phyloP scores from a whole-genome alignment of 1,140 invertebrate species.

The Magallana ariakensis region DNA sequence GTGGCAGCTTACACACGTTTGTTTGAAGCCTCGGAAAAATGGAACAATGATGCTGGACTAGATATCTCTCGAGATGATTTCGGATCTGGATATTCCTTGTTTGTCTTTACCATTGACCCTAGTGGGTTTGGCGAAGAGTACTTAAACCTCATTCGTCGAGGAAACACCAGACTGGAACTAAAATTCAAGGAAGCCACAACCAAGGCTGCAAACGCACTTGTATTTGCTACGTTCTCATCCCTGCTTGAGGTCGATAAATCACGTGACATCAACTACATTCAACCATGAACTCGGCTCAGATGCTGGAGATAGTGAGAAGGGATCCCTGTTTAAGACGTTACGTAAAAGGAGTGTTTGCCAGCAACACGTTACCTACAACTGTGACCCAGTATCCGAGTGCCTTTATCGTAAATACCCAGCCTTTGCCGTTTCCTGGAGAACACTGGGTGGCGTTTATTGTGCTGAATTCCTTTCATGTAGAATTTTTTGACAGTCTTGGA shows the following conservation, averaged over 20 bases:
- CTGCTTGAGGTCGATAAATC: constrained; percentile 44
- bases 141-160: constrained; percentile 49
- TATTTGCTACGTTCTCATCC: constrained; percentile 43
- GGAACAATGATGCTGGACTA: constrained; percentile 47
- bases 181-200: constrained; percentile 45
- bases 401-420: constrained; percentile 42
- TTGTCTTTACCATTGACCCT: constrained; percentile 40
- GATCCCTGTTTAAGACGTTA: neutral
- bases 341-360: constrained; percentile 47
- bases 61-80: constrained; percentile 38
- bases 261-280: constrained; percentile 46
- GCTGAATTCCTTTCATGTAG: constrained; percentile 2
- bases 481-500: constrained; percentile 52
- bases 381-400: constrained; percentile 38
- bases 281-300: constrained; percentile 25
- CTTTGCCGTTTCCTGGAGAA: constrained; percentile 39
- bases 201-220: constrained; percentile 33
- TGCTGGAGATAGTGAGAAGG: neutral
- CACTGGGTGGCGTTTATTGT: constrained; percentile 47
- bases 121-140: constrained; percentile 48
- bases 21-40: constrained; percentile 47
- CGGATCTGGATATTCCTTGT: constrained; percentile 29
- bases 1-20: neutral
- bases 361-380: constrained; percentile 40
- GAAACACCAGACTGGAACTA: constrained; percentile 48